phyloP scores from a whole-genome alignment of 1,140 invertebrate genomes.

The Oedothorax gibbosus region DNA sequence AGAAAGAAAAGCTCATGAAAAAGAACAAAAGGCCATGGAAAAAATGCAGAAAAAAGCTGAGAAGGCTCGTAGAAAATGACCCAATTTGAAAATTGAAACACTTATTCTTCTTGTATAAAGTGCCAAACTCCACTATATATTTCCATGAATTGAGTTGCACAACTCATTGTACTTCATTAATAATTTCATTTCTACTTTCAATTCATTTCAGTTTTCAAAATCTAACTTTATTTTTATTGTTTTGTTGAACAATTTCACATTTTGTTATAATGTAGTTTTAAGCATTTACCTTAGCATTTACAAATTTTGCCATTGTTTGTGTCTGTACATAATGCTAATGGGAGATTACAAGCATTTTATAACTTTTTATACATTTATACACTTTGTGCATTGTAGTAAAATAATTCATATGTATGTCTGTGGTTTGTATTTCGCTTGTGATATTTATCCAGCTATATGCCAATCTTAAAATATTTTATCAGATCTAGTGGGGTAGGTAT shows the following conservation, averaged over 20 bases:
- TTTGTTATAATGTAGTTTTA: slow-evolving; percentile 27
- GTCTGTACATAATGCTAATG: slow-evolving; percentile 29
- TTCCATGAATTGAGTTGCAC: slow-evolving; percentile 19
- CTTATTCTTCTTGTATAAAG: slow-evolving; percentile 43
- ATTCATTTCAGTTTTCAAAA: slow-evolving; percentile 36
- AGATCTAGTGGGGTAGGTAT: too few relatives aligned
- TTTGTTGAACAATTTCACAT: slow-evolving; percentile 1
- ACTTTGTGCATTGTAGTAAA: slow-evolving; percentile 43
- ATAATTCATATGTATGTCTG: slow-evolving; percentile 41
- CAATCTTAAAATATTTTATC: slow-evolving; percentile 30
- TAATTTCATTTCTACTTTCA: slow-evolving; percentile 6
- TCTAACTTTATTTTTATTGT: too few relatives aligned
- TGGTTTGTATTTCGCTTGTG: slow-evolving; percentile 45
- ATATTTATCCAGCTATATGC: slow-evolving; percentile 47
- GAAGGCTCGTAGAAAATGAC: slow-evolving; percentile 78
- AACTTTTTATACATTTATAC: slow-evolving; percentile 60
- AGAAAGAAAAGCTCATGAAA: slow-evolving; percentile 79
- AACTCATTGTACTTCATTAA: background rate
- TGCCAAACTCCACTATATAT: slow-evolving; percentile 44
- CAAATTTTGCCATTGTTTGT: slow-evolving; percentile 39
- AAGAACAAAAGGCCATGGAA: slow-evolving; percentile 82
- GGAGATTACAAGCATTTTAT: slow-evolving; percentile 42
- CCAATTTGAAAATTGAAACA: background rate
- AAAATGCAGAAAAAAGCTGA: slow-evolving; percentile 82
- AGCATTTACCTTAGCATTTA: slow-evolving; percentile 24